Percentiles rank a stretch among this genome's conserved stretches.
phyloP scores from a whole-genome alignment of 2,797 vertebrate genomes.

The Pseudotriccus pelzelni region DNA sequence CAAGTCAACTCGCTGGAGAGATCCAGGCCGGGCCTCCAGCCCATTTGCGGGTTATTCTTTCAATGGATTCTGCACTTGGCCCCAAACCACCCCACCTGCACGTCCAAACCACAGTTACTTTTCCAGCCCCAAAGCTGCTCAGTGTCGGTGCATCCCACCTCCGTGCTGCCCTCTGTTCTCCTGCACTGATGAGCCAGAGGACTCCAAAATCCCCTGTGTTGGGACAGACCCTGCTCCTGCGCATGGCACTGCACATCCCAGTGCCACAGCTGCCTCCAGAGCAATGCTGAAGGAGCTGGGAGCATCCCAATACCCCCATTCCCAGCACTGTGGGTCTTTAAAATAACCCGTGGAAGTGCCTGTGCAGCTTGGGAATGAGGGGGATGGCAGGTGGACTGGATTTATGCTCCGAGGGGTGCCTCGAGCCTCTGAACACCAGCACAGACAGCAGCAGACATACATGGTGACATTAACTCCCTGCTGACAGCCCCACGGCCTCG shows the following conservation, averaged over 20 bases:
- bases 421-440: accelerated
- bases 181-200: accelerated
- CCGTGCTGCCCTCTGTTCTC: accelerated
- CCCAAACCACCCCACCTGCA: conserved; percentile 31
- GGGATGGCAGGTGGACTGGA: neutral
- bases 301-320: neutral
- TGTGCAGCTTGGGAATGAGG: neutral
- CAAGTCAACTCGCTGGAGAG: conserved; percentile 38
- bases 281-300: neutral
- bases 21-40: conserved; percentile 38
- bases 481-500: neutral
- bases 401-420: neutral
- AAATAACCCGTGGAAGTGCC: neutral
- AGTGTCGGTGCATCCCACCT: neutral
- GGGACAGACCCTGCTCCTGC: neutral
- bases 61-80: conserved; percentile 22
- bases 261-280: neutral
- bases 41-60: conserved; percentile 22
- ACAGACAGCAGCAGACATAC: neutral
- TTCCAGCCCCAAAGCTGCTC: neutral
- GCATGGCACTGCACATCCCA: neutral
- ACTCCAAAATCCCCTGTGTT: accelerated
- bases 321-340: accelerated
- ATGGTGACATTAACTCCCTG: accelerated
- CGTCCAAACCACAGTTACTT: neutral